Evolutionary conservation across 2,797 vertebrate species (phyloP).

Genomic region (Artibeus jamaicensis): DNA sequence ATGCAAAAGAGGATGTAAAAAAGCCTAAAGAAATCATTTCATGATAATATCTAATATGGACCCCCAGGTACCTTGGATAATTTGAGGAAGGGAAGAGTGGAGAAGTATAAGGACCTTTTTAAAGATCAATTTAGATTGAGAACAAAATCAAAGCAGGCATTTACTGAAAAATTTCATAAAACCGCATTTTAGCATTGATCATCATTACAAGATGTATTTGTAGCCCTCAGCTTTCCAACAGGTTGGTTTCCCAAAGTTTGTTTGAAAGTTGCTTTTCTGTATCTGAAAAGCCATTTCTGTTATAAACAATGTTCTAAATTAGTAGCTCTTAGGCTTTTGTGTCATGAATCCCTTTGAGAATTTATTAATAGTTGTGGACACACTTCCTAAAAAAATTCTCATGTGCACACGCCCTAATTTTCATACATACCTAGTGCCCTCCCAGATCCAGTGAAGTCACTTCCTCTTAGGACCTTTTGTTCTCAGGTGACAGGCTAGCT

Average conservation of each 20-base stretch:
- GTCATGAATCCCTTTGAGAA: constrained; percentile 20
- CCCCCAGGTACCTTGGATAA: not conserved
- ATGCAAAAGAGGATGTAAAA: not conserved
- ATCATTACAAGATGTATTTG: constrained; percentile 36
- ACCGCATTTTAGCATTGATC: not conserved
- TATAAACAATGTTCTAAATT: constrained; percentile 64
- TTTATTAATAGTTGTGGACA: not conserved
- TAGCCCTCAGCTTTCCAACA: constrained; percentile 33
- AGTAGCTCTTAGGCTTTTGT: constrained; percentile 27
- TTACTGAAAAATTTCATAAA: constrained; percentile 16
- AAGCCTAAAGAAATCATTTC: not conserved
- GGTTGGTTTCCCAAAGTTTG: constrained; percentile 50
- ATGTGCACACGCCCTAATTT: not conserved
- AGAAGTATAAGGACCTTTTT: not conserved
- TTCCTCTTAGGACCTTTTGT: not conserved
- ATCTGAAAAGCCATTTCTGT: constrained; percentile 40
- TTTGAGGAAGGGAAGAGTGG: not conserved
- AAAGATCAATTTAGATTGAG: not conserved
- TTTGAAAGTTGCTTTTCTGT: constrained; percentile 52
- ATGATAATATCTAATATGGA: not conserved
- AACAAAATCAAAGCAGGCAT: not conserved
- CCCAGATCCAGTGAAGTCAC: not conserved
- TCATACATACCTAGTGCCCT: not conserved
- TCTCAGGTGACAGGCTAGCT: not conserved
- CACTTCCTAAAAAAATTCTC: not conserved